Percentiles rank a stretch among this genome's conserved stretches.
phyloP scores from a whole-genome alignment of 2,888 invertebrate genomes.

The Eledone cirrhosa region DNA sequence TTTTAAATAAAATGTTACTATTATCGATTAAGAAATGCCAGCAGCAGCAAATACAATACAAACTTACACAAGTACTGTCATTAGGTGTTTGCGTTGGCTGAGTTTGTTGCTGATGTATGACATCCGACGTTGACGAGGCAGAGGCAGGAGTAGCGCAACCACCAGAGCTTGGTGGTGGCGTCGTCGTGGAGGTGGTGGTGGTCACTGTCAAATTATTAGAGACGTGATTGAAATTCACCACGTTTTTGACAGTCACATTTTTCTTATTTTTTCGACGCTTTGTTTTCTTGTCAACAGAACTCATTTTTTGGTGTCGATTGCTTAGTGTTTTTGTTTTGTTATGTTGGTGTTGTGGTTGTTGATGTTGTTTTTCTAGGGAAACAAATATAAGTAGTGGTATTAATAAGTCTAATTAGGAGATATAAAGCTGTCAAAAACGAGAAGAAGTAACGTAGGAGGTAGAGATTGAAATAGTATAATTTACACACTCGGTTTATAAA shows the following conservation, averaged over 20 bases:
- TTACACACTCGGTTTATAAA: neutral
- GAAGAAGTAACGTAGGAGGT: conserved; percentile 4
- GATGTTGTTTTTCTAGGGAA: too few relatives aligned
- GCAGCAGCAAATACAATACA: too few relatives aligned
- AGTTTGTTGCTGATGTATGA: too few relatives aligned
- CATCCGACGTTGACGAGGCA: too few relatives aligned
- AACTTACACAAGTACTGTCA: too few relatives aligned
- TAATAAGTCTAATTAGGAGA: neutral
- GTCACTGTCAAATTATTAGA: neutral
- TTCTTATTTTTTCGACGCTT: conserved; percentile 25
- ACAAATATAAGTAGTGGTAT: neutral
- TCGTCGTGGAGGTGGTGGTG: conserved; percentile 6
- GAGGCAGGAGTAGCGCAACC: too few relatives aligned
- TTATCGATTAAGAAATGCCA: too few relatives aligned
- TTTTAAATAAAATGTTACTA: too few relatives aligned
- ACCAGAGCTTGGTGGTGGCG: neutral
- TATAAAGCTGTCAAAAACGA: conserved; percentile 14
- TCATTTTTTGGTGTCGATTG: neutral
- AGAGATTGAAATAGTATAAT: neutral
- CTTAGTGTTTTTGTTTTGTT: too few relatives aligned
- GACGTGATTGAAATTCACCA: conserved; percentile 20
- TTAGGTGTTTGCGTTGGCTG: too few relatives aligned
- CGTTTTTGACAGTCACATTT: conserved; percentile 23
- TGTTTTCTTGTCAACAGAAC: conserved; percentile 24
- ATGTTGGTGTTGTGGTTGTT: too few relatives aligned